Percentiles rank a stretch among this genome's conserved stretches.
These are phyloP conservation scores for Hypena proboscidalis DNA, from an alignment of 2,888 invertebrate species.

Conservation along the genomic window DNA sequence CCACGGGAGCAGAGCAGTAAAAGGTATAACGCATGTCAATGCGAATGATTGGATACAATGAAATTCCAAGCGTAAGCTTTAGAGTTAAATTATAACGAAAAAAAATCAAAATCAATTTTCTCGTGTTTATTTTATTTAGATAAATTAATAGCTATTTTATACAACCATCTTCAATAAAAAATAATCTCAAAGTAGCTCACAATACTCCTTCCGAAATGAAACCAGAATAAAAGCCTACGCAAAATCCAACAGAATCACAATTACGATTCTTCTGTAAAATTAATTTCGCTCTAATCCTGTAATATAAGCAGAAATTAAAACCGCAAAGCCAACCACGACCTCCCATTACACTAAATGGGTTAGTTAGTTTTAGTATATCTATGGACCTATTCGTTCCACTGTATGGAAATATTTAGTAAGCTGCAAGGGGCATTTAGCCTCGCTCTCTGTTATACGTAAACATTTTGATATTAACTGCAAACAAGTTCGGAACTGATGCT, in stretches of 20 bases:
- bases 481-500: slow-evolving; percentile 4
- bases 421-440: slow-evolving; percentile 6
- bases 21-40: no score
- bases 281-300: slow-evolving; percentile 30
- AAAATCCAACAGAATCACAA: neutral
- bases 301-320: slow-evolving; percentile 44
- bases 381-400: slow-evolving; percentile 26
- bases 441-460: slow-evolving; percentile 4
- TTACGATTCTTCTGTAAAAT: slow-evolving; percentile 18
- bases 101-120: no score
- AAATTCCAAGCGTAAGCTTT: no score
- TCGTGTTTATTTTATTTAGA: no score
- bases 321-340: slow-evolving; percentile 36
- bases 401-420: slow-evolving; percentile 17
- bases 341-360: slow-evolving; percentile 31
- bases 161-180: no score
- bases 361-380: slow-evolving; percentile 36
- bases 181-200: no score
- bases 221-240: neutral
- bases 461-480: slow-evolving; percentile 7
- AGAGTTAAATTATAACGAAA: no score
- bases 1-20: no score
- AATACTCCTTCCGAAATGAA: neutral
- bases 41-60: no score
- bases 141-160: no score